Percentiles rank a stretch among this genome's conserved stretches.
Conservation (phyloP, 2,888 invertebrate species). For the Hermodice carunculata region DNA sequence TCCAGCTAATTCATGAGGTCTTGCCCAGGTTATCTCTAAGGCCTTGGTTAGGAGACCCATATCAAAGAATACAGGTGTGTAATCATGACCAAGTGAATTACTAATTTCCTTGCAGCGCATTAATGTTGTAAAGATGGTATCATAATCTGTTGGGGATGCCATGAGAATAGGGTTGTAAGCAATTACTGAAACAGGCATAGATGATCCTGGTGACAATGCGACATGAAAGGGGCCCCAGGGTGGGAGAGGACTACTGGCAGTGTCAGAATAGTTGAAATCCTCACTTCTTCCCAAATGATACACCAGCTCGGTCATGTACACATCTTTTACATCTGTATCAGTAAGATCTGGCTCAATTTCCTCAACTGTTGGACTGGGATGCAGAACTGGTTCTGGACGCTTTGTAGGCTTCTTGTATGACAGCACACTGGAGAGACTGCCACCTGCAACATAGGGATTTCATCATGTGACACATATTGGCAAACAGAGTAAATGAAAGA, state of each 20-base stretch:
- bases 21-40: slow-evolving; percentile 12
- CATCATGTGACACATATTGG: not conserved
- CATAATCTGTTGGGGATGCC: slow-evolving; percentile 1
- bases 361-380: not conserved
- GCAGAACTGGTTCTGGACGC: slow-evolving; percentile 1
- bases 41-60: slow-evolving; percentile 11
- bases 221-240: slow-evolving; percentile 1
- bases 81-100: slow-evolving; percentile 2
- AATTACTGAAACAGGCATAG: not conserved
- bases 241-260: not conserved
- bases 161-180: slow-evolving; percentile 4
- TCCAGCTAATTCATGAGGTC: not conserved
- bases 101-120: not conserved
- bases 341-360: not conserved
- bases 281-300: too few species aligned
- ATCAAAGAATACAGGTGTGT: slow-evolving; percentile 8
- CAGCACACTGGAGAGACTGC: not conserved
- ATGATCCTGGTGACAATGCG: not conserved
- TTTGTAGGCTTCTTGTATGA: slow-evolving; percentile 6
- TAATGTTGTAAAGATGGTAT: slow-evolving; percentile 4
- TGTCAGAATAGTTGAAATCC: too few species aligned
- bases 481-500: not conserved
- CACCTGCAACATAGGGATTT: slow-evolving; percentile 1
- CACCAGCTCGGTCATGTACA: too few species aligned
- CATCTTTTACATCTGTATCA: too few species aligned